These are phyloP conservation scores for Lepidothrix coronata DNA, from an alignment of 2,113 vertebrate genomes.

Conservation along the genomic window DNA sequence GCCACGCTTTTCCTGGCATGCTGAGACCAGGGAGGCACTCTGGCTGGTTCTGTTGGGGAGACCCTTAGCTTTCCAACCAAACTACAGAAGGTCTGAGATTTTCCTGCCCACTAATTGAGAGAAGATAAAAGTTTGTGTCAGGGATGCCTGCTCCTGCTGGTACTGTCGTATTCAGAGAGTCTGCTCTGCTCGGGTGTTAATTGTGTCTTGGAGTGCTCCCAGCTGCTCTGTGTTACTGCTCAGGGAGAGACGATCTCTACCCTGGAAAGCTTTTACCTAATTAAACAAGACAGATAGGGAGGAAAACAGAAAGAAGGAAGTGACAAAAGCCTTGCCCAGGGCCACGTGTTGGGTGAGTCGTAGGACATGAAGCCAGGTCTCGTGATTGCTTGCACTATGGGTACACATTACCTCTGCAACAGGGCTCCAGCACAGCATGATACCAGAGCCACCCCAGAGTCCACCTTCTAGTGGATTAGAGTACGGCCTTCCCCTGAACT, in stretches of 20 bases:
- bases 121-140: slow-evolving; percentile 1
- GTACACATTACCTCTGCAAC: background rate
- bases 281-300: slow-evolving; percentile 2
- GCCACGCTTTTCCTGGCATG: accelerated
- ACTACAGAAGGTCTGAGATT: background rate
- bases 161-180: background rate
- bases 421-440: accelerated
- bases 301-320: slow-evolving; percentile 17
- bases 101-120: background rate
- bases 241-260: background rate
- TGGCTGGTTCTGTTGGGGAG: background rate
- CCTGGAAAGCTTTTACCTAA: slow-evolving; percentile 46
- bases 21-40: background rate
- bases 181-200: background rate
- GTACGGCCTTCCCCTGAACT: background rate
- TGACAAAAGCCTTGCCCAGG: background rate
- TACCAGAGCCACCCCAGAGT: accelerated
- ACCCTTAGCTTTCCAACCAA: background rate
- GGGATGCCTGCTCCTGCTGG: background rate
- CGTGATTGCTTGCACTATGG: background rate
- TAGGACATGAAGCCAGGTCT: background rate
- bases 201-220: background rate
- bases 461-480: background rate
- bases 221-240: background rate
- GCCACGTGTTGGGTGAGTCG: background rate